Evolutionary conservation across 2,113 vertebrate species (phyloP).

Genomic region (Burhinus bistriatus): DNA sequence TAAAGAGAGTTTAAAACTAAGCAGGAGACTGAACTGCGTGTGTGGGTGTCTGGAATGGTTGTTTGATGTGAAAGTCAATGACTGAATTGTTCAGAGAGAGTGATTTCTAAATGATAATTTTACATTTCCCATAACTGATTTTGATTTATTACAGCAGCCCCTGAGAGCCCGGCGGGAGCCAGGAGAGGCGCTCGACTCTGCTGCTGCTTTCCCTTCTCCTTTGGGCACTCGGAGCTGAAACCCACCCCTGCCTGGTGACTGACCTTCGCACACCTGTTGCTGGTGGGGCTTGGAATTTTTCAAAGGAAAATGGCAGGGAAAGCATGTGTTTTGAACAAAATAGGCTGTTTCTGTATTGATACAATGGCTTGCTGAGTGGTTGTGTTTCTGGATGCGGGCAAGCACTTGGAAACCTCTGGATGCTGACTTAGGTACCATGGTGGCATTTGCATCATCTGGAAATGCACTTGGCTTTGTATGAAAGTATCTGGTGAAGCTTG

Average conservation of each 20-base stretch:
- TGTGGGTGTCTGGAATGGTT: slow-evolving; percentile 77
- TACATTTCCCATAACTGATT: slow-evolving; percentile 79
- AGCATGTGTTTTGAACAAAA: background rate
- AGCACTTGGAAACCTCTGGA: background rate
- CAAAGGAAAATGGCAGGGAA: background rate
- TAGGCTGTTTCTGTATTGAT: background rate
- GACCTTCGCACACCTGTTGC: rapidly evolving
- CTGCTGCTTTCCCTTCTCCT: background rate
- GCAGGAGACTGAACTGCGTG: slow-evolving; percentile 72
- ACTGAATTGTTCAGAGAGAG: slow-evolving; percentile 80
- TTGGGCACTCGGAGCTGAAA: background rate
- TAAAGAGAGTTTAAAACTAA: slow-evolving; percentile 78
- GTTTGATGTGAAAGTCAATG: slow-evolving; percentile 83
- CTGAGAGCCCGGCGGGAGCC: slow-evolving; percentile 17
- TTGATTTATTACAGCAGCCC: slow-evolving; percentile 74
- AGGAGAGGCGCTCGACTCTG: background rate
- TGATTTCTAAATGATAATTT: slow-evolving; percentile 81
- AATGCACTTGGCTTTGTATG: background rate
- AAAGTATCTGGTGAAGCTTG: background rate
- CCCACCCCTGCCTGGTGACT: background rate
- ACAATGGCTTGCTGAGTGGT: background rate
- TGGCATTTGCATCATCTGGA: background rate
- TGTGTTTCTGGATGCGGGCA: background rate
- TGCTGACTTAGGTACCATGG: background rate
- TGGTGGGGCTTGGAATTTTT: background rate